phyloP scores from a whole-genome alignment of 1,140 invertebrate species.

The Agrypnia vestita region DNA sequence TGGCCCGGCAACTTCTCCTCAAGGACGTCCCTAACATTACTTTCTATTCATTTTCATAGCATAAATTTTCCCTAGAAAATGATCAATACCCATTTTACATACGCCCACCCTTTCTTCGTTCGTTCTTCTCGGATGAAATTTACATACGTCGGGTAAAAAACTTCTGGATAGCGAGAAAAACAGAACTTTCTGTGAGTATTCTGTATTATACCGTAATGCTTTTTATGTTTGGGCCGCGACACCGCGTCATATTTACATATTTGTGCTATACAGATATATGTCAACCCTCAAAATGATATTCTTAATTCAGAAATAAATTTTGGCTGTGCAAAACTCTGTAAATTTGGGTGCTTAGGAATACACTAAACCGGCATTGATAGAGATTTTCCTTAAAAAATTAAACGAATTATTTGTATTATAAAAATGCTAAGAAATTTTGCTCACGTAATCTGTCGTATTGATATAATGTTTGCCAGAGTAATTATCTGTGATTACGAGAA shows the following conservation, averaged over 20 bases:
- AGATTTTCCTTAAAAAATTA: no score
- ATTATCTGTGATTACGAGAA: not conserved
- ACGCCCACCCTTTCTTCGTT: conserved; percentile 18
- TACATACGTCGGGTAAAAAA: conserved; percentile 41
- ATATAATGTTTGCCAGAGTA: not conserved
- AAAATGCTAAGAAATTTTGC: no score
- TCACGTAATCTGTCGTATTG: not conserved
- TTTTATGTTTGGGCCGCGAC: not conserved
- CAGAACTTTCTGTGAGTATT: not conserved
- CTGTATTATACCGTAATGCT: conserved; percentile 2
- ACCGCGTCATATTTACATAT: not conserved
- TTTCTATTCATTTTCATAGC: conserved; percentile 54
- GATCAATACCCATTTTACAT: conserved; percentile 56
- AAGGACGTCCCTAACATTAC: conserved; percentile 50
- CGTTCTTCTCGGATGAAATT: conserved; percentile 40
- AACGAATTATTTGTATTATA: no score
- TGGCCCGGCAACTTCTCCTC: conserved; percentile 42
- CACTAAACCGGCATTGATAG: no score
- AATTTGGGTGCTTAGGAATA: no score
- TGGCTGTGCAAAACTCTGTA: no score
- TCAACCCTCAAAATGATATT: no score
- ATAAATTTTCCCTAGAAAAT: conserved; percentile 55
- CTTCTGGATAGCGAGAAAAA: conserved; percentile 6
- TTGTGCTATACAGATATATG: not conserved
- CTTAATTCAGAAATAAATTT: no score